phyloP scores from a whole-genome alignment of 2,888 invertebrate species.

The Epiblema foenella region DNA sequence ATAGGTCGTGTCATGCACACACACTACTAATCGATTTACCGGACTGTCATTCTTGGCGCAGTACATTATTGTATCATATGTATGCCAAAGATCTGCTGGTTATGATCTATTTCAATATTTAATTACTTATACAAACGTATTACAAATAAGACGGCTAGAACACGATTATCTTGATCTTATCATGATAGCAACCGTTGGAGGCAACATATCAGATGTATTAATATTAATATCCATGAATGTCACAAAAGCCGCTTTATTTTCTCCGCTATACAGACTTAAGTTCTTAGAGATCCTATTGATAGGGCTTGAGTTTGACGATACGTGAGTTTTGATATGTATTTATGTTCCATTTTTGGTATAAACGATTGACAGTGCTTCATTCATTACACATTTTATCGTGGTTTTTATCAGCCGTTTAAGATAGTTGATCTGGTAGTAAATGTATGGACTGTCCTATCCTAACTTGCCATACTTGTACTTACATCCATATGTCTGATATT shows the following conservation, averaged over 20 bases:
- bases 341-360: slow-evolving; percentile 5
- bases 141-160: neutral
- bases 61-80: no score
- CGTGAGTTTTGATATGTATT: neutral
- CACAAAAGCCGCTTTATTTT: slow-evolving; percentile 5
- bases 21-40: no score
- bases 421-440: neutral
- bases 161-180: neutral
- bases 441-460: neutral
- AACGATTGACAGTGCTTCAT: neutral
- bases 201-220: neutral
- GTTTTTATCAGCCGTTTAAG: neutral
- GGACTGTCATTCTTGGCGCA: no score
- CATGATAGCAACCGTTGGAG: neutral
- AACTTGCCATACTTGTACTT: neutral
- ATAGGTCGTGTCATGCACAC: no score
- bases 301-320: neutral
- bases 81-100: neutral
- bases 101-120: neutral
- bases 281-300: slow-evolving; percentile 15
- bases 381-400: slow-evolving; percentile 1
- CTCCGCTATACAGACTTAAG: slow-evolving; percentile 1
- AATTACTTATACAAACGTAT: neutral
- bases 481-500: neutral
- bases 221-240: slow-evolving; percentile 6